phyloP scores from a whole-genome alignment of 2,888 invertebrate species.

The Sylvicola cinctus region DNA sequence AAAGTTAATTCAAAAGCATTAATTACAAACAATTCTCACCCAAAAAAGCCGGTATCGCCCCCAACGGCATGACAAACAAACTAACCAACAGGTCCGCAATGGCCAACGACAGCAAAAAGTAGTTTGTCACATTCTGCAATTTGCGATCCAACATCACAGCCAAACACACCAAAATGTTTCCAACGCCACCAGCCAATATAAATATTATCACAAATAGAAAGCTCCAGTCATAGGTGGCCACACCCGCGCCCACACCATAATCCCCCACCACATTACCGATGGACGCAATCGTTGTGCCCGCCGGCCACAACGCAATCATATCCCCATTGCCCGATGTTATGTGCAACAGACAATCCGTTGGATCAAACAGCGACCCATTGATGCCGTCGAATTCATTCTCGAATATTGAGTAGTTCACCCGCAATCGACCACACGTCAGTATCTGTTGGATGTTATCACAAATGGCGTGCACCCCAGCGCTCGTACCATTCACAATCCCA shows the following conservation, averaged over 20 bases:
- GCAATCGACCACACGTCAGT: neutral
- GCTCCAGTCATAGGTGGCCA: constrained; percentile 46
- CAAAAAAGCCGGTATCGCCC: constrained; percentile 79
- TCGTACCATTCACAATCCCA: neutral
- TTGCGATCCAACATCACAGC: constrained; percentile 79
- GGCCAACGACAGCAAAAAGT: constrained; percentile 81
- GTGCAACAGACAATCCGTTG: neutral
- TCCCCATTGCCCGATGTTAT: neutral
- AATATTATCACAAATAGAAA: constrained; percentile 68
- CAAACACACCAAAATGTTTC: constrained; percentile 83
- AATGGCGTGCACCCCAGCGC: constrained; percentile 1
- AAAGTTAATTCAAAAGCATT: no score
- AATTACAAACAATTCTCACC: constrained; percentile 38
- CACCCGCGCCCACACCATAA: neutral
- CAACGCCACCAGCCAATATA: constrained; percentile 72
- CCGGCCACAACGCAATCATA: neutral
- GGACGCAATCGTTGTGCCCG: neutral
- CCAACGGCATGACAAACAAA: constrained; percentile 87
- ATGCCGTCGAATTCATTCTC: neutral
- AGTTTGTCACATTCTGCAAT: constrained; percentile 88
- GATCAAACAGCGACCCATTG: neutral
- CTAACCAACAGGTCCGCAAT: constrained; percentile 87
- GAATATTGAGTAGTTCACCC: neutral
- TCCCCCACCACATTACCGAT: neutral
- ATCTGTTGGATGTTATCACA: constrained; percentile 3